phyloP scores from a whole-genome alignment of 2,888 invertebrate species.

The Lamproptera curius region DNA sequence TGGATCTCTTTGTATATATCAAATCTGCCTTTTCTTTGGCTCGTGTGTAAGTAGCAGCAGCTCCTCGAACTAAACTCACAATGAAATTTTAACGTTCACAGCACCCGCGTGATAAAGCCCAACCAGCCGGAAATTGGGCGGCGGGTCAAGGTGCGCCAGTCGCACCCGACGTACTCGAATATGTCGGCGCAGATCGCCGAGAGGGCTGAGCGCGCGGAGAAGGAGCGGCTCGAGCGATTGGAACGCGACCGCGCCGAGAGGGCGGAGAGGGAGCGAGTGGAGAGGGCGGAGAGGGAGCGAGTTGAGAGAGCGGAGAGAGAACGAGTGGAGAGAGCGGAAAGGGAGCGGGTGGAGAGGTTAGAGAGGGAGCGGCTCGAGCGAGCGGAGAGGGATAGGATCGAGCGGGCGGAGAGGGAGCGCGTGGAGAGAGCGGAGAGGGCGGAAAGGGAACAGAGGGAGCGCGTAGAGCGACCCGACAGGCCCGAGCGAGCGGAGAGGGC shows the following conservation, averaged over 20 bases:
- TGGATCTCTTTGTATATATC: too few species aligned
- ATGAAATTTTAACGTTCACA: constrained; percentile 67
- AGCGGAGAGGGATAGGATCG: constrained; percentile 38
- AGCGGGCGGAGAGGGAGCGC: constrained; percentile 39
- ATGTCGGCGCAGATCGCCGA: constrained; percentile 47
- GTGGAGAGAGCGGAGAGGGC: constrained; percentile 40
- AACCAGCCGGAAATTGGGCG: constrained; percentile 93
- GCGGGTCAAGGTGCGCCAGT: constrained; percentile 86
- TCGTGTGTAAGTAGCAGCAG: too few species aligned
- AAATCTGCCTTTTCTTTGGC: too few species aligned
- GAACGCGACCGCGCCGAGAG: constrained; percentile 24
- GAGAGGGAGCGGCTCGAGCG: constrained; percentile 31
- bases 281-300: constrained; percentile 42
- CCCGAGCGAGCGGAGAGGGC: constrained; percentile 33
- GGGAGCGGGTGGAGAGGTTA: constrained; percentile 28
- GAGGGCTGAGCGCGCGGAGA: constrained; percentile 37
- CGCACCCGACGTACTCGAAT: constrained; percentile 58
- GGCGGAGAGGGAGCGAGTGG: constrained; percentile 31
- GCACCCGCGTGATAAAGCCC: constrained; percentile 95
- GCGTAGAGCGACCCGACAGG: constrained; percentile 42
- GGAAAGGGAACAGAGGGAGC: constrained; percentile 42
- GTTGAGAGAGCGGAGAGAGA: constrained; percentile 45
- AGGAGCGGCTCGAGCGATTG: constrained; percentile 45
- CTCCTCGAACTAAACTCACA: too few species aligned
- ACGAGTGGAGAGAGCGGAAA: constrained; percentile 44